These are phyloP conservation scores for Lasioglossum villosulum DNA, from an alignment of 2,888 invertebrate genomes.

Conservation along the genomic window DNA sequence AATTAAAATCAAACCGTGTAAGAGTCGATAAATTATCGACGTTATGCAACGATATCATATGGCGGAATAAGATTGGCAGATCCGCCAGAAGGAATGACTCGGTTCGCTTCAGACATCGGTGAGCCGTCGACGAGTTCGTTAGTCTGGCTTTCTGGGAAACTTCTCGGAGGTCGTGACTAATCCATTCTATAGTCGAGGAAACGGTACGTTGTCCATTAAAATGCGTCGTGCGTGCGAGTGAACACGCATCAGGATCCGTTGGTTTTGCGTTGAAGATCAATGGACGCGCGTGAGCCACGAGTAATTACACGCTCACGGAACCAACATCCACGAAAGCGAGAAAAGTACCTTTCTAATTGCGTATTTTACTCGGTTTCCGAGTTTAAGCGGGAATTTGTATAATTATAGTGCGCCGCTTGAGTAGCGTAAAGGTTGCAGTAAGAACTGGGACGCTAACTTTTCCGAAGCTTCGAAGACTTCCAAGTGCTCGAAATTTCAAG, in stretches of 20 bases:
- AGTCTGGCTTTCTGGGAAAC: constrained; percentile 65
- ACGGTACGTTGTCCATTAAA: constrained; percentile 61
- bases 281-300: constrained; percentile 41
- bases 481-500: too few species aligned
- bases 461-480: too few species aligned
- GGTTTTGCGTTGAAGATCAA: constrained; percentile 53
- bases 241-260: constrained; percentile 36
- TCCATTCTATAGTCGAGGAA: constrained; percentile 55
- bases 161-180: constrained; percentile 69
- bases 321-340: constrained; percentile 14
- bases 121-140: constrained; percentile 61
- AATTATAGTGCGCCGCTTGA: not conserved
- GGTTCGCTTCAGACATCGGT: constrained; percentile 43
- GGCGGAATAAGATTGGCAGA: constrained; percentile 15
- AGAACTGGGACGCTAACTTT: too few species aligned
- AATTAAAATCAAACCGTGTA: not conserved
- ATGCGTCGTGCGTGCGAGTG: constrained; percentile 43
- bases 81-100: constrained; percentile 22
- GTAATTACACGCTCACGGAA: constrained; percentile 35
- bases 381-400: not conserved
- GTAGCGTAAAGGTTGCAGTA: not conserved
- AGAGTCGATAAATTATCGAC: not conserved
- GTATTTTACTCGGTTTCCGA: not conserved
- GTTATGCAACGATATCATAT: not conserved
- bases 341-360: not conserved